These are phyloP conservation scores for Odobenus rosmarus DNA, from an alignment of 2,113 vertebrate species.

Conservation along the genomic window DNA sequence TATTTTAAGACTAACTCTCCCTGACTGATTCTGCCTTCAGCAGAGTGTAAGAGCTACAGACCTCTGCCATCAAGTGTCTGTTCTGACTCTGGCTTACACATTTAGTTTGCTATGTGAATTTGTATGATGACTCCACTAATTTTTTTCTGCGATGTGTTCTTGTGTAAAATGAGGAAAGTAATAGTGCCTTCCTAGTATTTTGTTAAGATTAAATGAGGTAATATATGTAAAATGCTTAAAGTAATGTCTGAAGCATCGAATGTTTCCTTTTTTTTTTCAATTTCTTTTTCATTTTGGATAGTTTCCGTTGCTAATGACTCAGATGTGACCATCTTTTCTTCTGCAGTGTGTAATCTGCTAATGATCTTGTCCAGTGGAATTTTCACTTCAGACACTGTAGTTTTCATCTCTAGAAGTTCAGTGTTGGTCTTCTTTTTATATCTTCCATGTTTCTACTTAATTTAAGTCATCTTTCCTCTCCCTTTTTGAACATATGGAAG, in stretches of 20 bases:
- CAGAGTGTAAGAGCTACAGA: neutral
- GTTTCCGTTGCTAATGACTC: neutral
- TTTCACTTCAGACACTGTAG: neutral
- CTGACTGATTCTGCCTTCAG: neutral
- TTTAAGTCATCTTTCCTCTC: neutral
- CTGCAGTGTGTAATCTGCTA: neutral
- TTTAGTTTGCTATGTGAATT: neutral
- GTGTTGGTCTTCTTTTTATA: neutral
- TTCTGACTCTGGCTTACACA: neutral
- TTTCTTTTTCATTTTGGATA: neutral
- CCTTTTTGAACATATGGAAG: neutral
- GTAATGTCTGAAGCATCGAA: neutral
- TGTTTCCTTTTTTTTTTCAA: neutral
- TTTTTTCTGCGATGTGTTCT: neutral
- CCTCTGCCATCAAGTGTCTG: neutral
- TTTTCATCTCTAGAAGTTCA: neutral
- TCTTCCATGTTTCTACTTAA: neutral
- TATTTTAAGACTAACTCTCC: neutral
- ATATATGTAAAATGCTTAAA: neutral
- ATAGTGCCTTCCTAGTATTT: neutral
- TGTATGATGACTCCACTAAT: neutral
- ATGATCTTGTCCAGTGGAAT: neutral
- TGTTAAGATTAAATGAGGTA: neutral
- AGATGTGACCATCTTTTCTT: neutral
- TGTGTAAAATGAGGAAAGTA: neutral